A percentile compares a stretch with the other conserved stretches of the same genome.
phyloP scores from a whole-genome alignment of 2,888 invertebrate species.

The Acronicta psi region DNA sequence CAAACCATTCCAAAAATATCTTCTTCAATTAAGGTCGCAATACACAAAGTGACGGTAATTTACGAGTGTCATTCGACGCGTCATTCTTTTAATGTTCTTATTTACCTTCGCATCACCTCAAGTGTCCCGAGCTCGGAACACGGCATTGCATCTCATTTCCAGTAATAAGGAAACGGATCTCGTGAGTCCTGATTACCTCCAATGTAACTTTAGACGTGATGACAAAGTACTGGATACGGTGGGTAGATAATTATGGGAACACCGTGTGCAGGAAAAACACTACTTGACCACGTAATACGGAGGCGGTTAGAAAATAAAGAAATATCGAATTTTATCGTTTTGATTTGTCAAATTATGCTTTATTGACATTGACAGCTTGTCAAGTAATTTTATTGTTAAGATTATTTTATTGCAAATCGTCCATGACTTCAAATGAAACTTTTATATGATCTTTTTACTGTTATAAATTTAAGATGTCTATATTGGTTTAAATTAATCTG shows the following conservation, averaged over 20 bases:
- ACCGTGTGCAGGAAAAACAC: neutral
- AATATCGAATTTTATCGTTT: too few relatives aligned
- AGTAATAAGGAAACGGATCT: slow-evolving; percentile 62
- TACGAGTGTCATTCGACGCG: slow-evolving; percentile 28
- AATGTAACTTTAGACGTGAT: slow-evolving; percentile 40
- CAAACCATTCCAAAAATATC: slow-evolving; percentile 26
- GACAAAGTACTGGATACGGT: slow-evolving; percentile 6
- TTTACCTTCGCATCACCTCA: slow-evolving; percentile 40
- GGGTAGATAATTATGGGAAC: slow-evolving; percentile 7
- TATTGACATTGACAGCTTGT: too few relatives aligned
- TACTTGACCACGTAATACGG: neutral
- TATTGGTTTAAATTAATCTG: too few relatives aligned
- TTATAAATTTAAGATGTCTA: too few relatives aligned
- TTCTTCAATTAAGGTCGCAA: slow-evolving; percentile 31
- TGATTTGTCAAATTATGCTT: too few relatives aligned
- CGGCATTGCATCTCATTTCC: slow-evolving; percentile 55
- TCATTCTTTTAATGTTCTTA: slow-evolving; percentile 47
- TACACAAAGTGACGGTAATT: slow-evolving; percentile 39
- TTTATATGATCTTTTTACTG: too few relatives aligned
- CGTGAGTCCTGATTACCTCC: slow-evolving; percentile 25
- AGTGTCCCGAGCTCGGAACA: slow-evolving; percentile 57
- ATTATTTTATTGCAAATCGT: too few relatives aligned
- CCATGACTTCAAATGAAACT: too few relatives aligned
- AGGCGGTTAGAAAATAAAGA: neutral
- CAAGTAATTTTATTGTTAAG: too few relatives aligned